Conservation (phyloP, 2,888 invertebrate species). For the Sclerodermus sp. region DNA sequence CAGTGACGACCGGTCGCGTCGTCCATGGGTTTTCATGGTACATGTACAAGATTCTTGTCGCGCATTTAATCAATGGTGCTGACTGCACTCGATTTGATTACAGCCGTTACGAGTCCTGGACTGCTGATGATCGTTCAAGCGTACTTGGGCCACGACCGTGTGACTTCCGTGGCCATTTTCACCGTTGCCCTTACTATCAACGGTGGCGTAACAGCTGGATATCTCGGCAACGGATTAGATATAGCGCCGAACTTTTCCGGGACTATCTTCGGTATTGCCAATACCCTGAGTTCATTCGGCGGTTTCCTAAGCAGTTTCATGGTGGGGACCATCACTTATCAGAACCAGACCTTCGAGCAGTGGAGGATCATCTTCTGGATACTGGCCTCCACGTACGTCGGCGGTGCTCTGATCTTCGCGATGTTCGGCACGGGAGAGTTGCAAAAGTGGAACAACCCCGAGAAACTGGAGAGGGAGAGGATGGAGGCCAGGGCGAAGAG, state of each 20-base stretch:
- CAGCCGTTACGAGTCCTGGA: conserved; percentile 68
- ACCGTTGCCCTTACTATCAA: conserved; percentile 80
- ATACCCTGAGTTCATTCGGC: conserved; percentile 80
- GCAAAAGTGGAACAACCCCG: conserved; percentile 60
- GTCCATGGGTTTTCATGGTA: too few relatives aligned
- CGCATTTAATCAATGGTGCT: too few relatives aligned
- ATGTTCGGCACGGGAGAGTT: conserved; percentile 70
- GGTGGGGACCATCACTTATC: conserved; percentile 75
- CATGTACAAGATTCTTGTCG: too few relatives aligned
- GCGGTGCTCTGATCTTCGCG: conserved; percentile 68
- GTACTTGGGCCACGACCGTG: conserved; percentile 69
- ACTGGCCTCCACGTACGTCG: conserved; percentile 70
- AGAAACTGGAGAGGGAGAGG: background rate
- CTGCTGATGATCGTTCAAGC: conserved; percentile 75
- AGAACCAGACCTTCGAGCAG: conserved; percentile 72
- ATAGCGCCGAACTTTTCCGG: conserved; percentile 89
- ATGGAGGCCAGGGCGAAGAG: conserved; percentile 8
- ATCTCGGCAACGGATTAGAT: conserved; percentile 82
- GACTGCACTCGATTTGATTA: conserved; percentile 12
- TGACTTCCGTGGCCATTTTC: conserved; percentile 77
- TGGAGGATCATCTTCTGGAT: conserved; percentile 86
- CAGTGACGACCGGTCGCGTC: too few relatives aligned
- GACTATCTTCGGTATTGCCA: conserved; percentile 88
- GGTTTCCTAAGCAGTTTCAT: conserved; percentile 81
- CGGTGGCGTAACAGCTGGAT: conserved; percentile 84